Evolutionary conservation across 1,140 invertebrate species (phyloP).

Genomic region (Drosophila repleta): DNA sequence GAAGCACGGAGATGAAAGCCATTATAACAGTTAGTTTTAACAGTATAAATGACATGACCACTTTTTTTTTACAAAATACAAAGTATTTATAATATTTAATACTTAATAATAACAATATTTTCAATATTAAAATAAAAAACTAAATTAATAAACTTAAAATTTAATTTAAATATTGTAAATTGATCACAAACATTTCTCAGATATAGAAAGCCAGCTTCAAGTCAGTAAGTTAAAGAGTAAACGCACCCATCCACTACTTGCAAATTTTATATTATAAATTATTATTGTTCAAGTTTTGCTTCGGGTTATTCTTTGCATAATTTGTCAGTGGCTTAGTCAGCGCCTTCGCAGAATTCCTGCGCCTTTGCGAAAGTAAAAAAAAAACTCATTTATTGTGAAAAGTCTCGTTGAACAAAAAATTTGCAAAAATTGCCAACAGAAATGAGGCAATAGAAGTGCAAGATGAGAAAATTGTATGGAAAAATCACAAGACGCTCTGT

Average conservation of each 20-base stretch:
- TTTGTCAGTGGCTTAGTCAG: conserved; percentile 13
- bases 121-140: too few species aligned
- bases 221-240: too few species aligned
- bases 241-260: background rate
- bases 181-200: too few species aligned
- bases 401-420: conserved; percentile 29
- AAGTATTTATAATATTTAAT: too few species aligned
- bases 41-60: too few species aligned
- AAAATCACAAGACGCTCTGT: conserved; percentile 17
- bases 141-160: too few species aligned
- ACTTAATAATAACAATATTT: too few species aligned
- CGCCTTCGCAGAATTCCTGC: conserved; percentile 6
- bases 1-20: too few species aligned
- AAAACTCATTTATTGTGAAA: conserved; percentile 49
- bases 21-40: too few species aligned
- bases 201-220: too few species aligned
- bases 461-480: conserved; percentile 37
- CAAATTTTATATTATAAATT: background rate
- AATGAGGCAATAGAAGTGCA: conserved; percentile 23
- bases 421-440: conserved; percentile 12
- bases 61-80: too few species aligned
- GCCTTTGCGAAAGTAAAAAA: conserved; percentile 3
- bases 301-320: background rate
- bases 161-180: too few species aligned
- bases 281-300: background rate